A percentile compares a stretch with the other conserved stretches of the same genome.
These are phyloP conservation scores for Leptoteleia sp. DNA, from an alignment of 1,140 invertebrate species.

Conservation along the genomic window DNA sequence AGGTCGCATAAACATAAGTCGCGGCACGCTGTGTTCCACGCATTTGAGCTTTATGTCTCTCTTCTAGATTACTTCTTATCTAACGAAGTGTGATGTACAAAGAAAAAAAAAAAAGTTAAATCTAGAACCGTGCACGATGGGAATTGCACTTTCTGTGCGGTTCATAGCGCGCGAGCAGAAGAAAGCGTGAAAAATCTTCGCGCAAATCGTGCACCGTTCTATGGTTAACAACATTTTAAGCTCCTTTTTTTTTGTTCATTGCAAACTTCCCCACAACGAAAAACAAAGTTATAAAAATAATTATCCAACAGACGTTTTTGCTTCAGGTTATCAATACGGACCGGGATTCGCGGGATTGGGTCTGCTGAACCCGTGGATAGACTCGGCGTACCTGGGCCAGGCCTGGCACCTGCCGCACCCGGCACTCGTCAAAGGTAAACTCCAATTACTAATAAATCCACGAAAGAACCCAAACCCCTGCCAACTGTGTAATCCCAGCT, in stretches of 20 bases:
- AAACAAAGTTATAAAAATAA: slow-evolving; percentile 1
- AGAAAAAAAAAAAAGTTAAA: too few species aligned
- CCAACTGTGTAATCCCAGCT: slow-evolving; percentile 18
- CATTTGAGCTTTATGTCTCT: background rate
- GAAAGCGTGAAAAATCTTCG: too few species aligned
- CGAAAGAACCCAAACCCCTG: slow-evolving; percentile 41
- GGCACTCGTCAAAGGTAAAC: slow-evolving; percentile 84
- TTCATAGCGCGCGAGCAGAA: too few species aligned
- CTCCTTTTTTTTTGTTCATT: too few species aligned
- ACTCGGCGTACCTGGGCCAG: slow-evolving; percentile 87
- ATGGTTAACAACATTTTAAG: too few species aligned
- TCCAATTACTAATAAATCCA: slow-evolving; percentile 20
- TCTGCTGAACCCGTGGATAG: slow-evolving; percentile 88
- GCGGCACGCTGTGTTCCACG: slow-evolving; percentile 7
- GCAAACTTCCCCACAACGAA: too few species aligned
- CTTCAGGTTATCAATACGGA: slow-evolving; percentile 86
- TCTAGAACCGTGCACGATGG: too few species aligned
- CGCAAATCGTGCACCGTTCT: too few species aligned
- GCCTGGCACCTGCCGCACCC: slow-evolving; percentile 87
- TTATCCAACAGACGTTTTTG: slow-evolving; percentile 59
- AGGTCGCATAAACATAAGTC: slow-evolving; percentile 52
- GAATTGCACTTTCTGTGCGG: too few species aligned
- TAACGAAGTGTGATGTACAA: background rate
- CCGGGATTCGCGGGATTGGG: slow-evolving; percentile 83
- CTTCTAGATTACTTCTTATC: too few species aligned